Base-by-base conservation (phyloP, 2,113 vertebrate genomes). In the Varanus salvator region DNA sequence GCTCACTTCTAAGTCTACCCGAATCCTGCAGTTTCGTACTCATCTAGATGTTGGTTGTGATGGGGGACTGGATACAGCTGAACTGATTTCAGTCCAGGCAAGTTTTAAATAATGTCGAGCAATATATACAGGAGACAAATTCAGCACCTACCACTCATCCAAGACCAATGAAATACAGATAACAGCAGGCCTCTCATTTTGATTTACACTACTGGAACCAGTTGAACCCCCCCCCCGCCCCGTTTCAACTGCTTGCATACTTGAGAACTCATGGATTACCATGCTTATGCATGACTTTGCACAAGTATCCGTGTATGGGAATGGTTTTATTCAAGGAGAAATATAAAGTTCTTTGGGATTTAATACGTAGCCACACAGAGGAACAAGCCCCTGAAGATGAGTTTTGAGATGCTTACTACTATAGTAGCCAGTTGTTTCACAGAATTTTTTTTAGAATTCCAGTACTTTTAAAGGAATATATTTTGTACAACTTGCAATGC, bases 281-380 rank as follows among this genome's bases (percentile, higher is more conserved):
- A 69, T 52, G 38, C 44, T 52, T 25, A 69, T 29, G 38, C 64
- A 68, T 57, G n/a, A 34, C 74, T 69, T 89, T 78, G 44, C 31
- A 78, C 66, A 90, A 85, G 85, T 78, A 71, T 9, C 83, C 83
- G n/a, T 85, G n/a, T 60, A 90, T 71, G 82, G 50, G 57, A 44
- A 57, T 80, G 15, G 31, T 71, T 54, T 71, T 80, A 21, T 38
- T 17, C 25, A 71, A 85, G 52, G 27, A 84, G n/a, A 69, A 75
- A 2, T n/a, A 74, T 29, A 50, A 74, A 77, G 60, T n/a, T 57
- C 25, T 71, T 89, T 69, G 27, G 38, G 38, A 80, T 29, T 87
- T 87, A 23, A 78, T 85, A 85, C 50, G 25, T 85, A 77, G 83
- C 74, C 50, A 54, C 38, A 60, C n/a, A 38, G 54, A 77, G 57